A percentile compares a stretch with the other conserved stretches of the same genome.
These are phyloP conservation scores for Eonycteris spelaea DNA, from an alignment of 2,113 vertebrate genomes.

Conservation along the genomic window DNA sequence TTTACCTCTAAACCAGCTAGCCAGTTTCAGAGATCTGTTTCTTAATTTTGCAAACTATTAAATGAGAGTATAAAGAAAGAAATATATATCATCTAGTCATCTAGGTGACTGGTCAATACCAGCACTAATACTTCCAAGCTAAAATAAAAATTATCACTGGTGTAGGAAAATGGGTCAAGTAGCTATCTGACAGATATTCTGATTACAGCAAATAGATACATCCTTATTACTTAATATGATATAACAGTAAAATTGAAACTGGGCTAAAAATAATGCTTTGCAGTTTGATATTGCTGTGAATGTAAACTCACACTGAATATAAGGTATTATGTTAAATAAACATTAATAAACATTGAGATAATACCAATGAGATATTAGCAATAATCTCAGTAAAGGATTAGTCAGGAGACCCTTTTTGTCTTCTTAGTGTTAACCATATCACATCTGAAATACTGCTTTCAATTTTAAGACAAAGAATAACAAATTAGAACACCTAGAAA, in stretches of 20 bases:
- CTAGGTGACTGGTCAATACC: background rate
- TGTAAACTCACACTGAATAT: background rate
- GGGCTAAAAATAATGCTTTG: background rate
- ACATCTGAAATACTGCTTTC: background rate
- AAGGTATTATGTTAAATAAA: conserved; percentile 31
- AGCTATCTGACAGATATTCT: background rate
- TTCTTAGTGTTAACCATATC: background rate
- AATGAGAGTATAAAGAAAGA: background rate
- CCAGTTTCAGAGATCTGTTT: background rate
- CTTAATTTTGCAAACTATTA: conserved; percentile 15
- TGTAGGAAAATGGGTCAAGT: background rate
- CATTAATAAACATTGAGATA: conserved; percentile 1
- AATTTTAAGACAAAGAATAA: background rate
- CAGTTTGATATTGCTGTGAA: background rate
- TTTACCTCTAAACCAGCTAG: conserved; percentile 31
- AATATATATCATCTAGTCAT: background rate
- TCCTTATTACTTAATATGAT: background rate
- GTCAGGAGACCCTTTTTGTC: background rate
- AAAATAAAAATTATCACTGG: background rate
- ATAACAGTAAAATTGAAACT: background rate
- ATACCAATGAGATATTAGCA: background rate
- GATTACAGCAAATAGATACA: background rate
- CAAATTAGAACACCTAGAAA: background rate
- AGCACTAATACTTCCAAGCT: background rate
- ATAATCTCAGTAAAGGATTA: conserved; percentile 5